Conservation (phyloP, 2,797 vertebrate genomes). For the Onychomys leucogaster region DNA sequence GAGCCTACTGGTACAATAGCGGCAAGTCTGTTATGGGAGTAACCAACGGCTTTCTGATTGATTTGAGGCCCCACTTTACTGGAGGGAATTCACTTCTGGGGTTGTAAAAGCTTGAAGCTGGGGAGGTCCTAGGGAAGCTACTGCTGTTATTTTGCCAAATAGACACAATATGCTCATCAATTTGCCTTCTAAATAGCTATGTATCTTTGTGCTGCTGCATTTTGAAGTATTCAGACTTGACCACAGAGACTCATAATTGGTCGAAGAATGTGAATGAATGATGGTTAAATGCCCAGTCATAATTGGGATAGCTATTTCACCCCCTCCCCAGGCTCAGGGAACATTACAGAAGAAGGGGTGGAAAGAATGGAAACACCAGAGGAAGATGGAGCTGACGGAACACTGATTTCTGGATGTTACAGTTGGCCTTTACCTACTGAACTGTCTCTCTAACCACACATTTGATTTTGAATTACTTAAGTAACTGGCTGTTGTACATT, state of each 20-base stretch:
- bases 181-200: not conserved
- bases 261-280: not conserved
- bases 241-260: not conserved
- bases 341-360: not conserved
- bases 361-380: not conserved
- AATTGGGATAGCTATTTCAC: not conserved
- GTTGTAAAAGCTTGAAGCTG: not conserved
- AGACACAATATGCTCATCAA: not conserved
- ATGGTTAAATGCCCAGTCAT: not conserved
- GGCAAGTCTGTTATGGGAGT: not conserved
- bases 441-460: not conserved
- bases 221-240: not conserved
- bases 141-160: not conserved
- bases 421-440: not conserved
- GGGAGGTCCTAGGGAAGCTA: not conserved
- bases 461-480: not conserved
- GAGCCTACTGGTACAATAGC: accelerated
- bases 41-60: not conserved
- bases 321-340: not conserved
- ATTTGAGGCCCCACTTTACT: not conserved
- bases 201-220: not conserved
- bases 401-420: not conserved
- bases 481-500: not conserved
- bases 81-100: not conserved
- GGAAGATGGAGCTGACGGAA: not conserved